Conservation (phyloP, 2,888 invertebrate species). For the Boloria selene region DNA sequence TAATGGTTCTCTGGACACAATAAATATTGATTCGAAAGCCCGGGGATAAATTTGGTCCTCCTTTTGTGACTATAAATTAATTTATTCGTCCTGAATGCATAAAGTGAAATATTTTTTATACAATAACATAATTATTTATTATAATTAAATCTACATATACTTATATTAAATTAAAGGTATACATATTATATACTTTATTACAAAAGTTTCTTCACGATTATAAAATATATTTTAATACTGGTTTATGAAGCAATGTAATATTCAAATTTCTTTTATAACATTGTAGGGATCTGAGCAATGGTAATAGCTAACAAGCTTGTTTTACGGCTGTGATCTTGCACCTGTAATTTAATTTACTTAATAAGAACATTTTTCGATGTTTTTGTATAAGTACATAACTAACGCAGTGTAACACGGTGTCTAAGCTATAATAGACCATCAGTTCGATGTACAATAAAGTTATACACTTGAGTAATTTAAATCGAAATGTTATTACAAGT, state of each 20-base stretch:
- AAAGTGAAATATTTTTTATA: conserved; percentile 4
- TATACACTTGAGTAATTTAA: too few relatives aligned
- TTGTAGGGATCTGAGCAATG: not conserved
- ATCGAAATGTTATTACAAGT: too few relatives aligned
- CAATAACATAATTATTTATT: conserved; percentile 3
- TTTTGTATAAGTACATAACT: too few relatives aligned
- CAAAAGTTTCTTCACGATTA: too few relatives aligned
- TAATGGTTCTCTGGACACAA: conserved; percentile 60
- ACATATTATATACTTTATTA: too few relatives aligned
- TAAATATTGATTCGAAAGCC: conserved; percentile 59
- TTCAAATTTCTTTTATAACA: conserved; percentile 15
- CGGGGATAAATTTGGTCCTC: conserved; percentile 61
- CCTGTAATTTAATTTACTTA: not conserved
- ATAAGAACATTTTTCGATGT: too few relatives aligned
- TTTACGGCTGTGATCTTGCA: conserved; percentile 7
- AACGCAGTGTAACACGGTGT: too few relatives aligned
- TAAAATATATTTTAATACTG: not conserved
- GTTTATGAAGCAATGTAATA: not conserved
- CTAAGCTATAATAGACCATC: too few relatives aligned
- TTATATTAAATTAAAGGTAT: too few relatives aligned
- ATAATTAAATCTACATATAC: conserved; percentile 4
- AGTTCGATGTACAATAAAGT: too few relatives aligned
- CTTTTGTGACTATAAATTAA: conserved; percentile 68
- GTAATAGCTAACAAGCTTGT: conserved; percentile 24
- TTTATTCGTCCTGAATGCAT: conserved; percentile 59